A percentile compares a stretch with the other conserved stretches of the same genome.
Evolutionary conservation across 2,113 vertebrate genomes (phyloP).

Genomic region (Felis catus): F.catus_Fca126_mat1.0 CM031419.1:22522001-22522500

Average conservation of each 20-base stretch:
- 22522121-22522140: not conserved
- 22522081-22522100: not conserved
- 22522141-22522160: not conserved
- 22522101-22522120: not conserved
- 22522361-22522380: not conserved
- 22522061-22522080: not conserved
- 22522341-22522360: not conserved
- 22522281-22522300: not conserved
- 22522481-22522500: not conserved
- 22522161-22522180: not conserved
- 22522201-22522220: not conserved
- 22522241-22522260: not conserved
- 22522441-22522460: not conserved
- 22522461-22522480: not conserved
- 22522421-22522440: not conserved
- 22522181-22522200: not conserved
- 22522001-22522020: not conserved
- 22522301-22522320: not conserved
- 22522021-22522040: not conserved
- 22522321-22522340: not conserved
- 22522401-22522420: not conserved
- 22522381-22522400: not conserved
- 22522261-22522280: not conserved
- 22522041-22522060: not conserved
- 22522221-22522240: not conserved